Conservation (phyloP, 2,797 vertebrate species). For the Eulemur mongoz region DNA sequence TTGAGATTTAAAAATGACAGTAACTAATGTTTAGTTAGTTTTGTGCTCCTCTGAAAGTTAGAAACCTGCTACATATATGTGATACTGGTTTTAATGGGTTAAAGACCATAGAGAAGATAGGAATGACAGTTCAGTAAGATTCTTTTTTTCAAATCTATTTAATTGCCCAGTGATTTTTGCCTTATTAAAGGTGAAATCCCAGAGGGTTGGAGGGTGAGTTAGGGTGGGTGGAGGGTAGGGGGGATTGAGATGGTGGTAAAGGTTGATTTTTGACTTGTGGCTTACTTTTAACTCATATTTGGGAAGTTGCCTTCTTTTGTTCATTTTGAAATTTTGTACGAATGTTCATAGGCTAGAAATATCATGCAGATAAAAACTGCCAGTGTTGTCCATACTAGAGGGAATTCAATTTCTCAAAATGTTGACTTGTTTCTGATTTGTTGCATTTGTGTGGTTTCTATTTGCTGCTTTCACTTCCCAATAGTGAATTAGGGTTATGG, state of each 20-base stretch:
- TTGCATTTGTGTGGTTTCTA: background rate
- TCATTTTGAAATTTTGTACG: slow-evolving; percentile 8
- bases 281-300: background rate
- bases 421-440: slow-evolving; percentile 1
- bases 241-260: background rate
- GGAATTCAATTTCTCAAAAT: slow-evolving; percentile 2
- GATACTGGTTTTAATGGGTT: background rate
- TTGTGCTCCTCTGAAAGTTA: background rate
- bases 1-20: background rate
- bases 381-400: background rate
- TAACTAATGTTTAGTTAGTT: background rate
- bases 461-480: background rate
- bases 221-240: background rate
- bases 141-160: background rate
- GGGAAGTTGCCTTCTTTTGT: background rate
- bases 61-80: background rate
- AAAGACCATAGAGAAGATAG: background rate
- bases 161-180: background rate
- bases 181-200: background rate
- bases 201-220: background rate
- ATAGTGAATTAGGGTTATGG: background rate
- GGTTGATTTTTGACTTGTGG: background rate
- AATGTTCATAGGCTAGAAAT: background rate
- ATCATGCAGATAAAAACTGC: background rate
- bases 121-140: background rate